Evolutionary conservation across 64 coral and sea anemone species (phyloP).

Genomic region (Stylophora pistillata): DNA sequence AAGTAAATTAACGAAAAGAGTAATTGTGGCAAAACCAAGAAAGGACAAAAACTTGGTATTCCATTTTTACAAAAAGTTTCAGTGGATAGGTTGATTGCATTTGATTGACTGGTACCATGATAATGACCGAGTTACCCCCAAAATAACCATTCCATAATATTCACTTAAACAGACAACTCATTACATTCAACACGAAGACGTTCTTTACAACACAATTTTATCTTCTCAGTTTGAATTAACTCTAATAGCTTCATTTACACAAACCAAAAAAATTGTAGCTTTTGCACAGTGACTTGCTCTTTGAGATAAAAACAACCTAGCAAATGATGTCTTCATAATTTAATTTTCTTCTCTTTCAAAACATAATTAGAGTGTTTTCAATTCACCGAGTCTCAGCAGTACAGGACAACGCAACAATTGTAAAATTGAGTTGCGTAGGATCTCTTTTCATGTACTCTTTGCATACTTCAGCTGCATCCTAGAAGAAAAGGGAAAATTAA

Average conservation of each 20-base stretch:
- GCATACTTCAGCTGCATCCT: conserved; percentile 95
- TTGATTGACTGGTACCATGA: too few relatives aligned
- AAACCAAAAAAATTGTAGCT: neutral
- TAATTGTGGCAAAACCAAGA: too few relatives aligned
- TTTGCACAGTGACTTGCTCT: neutral
- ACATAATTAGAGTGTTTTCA: too few relatives aligned
- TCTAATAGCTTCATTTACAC: neutral
- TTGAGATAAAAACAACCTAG: neutral
- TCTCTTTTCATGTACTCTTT: conserved; percentile 92
- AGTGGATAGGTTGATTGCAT: too few relatives aligned
- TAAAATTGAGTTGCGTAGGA: conserved; percentile 72
- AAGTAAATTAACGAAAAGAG: too few relatives aligned
- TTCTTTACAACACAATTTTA: neutral
- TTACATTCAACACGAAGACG: neutral
- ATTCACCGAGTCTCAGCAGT: neutral
- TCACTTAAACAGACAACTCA: neutral
- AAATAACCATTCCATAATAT: neutral
- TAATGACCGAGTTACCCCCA: too few relatives aligned
- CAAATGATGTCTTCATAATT: conserved; percentile 6
- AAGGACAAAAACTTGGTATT: too few relatives aligned
- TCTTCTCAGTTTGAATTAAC: neutral
- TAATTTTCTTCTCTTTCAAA: neutral
- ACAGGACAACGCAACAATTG: conserved; percentile 71
- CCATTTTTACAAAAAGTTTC: too few relatives aligned
- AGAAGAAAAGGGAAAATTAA: neutral